Base-by-base conservation (phyloP, 2,113 vertebrate genomes). In the Recurvirostra avosetta region DNA sequence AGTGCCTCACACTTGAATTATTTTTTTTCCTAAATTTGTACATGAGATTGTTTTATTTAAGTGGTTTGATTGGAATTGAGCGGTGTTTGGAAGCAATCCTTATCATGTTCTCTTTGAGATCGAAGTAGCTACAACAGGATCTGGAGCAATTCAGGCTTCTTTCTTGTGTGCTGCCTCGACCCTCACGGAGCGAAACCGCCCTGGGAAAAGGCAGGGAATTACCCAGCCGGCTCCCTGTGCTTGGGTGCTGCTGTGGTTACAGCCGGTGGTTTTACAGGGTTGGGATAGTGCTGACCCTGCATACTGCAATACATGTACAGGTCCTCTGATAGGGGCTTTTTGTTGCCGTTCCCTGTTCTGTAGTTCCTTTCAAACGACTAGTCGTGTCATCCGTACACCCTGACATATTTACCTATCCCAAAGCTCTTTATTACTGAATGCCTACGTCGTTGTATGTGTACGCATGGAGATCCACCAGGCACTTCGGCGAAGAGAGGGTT, bases 251-350 rank as follows among this genome's bases (percentile, higher is more conserved):
- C 52, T 32, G 41, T 17, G 34, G 12, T 18, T 20, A 4, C 70
- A 78, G 34, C 12, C n/a, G 3, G 23, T 5, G 22, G 5, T 17
- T 58, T 52, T 38, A 9, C 50, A 18, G 55, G 32, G 23, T 7
- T 67, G 41, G 27, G 41, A 4, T 8, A 3, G 3, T 20, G 3
- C 61, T 23, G 19, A 27, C 68, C 40, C 30, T 27, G 75, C 40
- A 5, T 50, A 15, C 40, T 49, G 52, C 70, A 43, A 8, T 0
- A 53, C 55, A 6, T 17, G 3, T 22, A 20, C 17, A 45, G 6
- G 16, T 9, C 8, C 2, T 0, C 30, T 36, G 19, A 2, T 0
- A 20, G n/a, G 6, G 56, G 15, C 16, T 8, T 45, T 55, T 45
- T 34, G 5, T n/a, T 91, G 32, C 58, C 15, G 3, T 74, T 23